These are phyloP conservation scores for Paraplagusia blochii DNA, from an alignment of 2,113 vertebrate genomes.

Conservation along the genomic window DNA sequence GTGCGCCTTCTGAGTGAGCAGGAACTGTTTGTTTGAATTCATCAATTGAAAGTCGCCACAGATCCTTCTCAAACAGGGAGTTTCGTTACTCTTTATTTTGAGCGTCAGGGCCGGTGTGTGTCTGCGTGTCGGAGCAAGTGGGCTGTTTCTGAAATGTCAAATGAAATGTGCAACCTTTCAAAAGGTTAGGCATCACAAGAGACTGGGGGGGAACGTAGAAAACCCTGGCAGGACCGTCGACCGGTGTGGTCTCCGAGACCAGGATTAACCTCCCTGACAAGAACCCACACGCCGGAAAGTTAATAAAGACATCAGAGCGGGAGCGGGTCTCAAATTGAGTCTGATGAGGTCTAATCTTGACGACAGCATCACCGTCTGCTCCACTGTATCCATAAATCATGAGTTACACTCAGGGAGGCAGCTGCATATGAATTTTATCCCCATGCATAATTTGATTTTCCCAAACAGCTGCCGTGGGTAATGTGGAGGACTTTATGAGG, in stretches of 20 bases:
- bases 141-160: slow-evolving; percentile 64
- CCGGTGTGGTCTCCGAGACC: slow-evolving; percentile 4
- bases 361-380: slow-evolving; percentile 49
- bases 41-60: too few relatives aligned
- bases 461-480: slow-evolving; percentile 54
- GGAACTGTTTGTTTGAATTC: too few relatives aligned
- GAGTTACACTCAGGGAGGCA: slow-evolving; percentile 35
- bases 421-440: slow-evolving; percentile 47
- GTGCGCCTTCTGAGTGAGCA: too few relatives aligned
- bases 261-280: slow-evolving; percentile 29
- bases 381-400: slow-evolving; percentile 56
- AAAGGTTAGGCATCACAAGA: slow-evolving; percentile 64
- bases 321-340: slow-evolving; percentile 29
- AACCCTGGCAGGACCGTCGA: slow-evolving; percentile 19
- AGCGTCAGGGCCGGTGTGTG: slow-evolving; percentile 3
- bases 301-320: slow-evolving; percentile 42
- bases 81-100: slow-evolving; percentile 2
- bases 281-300: slow-evolving; percentile 3
- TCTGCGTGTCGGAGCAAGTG: slow-evolving; percentile 30
- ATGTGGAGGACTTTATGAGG: slow-evolving; percentile 35
- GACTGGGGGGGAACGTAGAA: slow-evolving; percentile 30
- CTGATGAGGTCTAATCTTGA: slow-evolving; percentile 41
- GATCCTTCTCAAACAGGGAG: not conserved
- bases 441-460: slow-evolving; percentile 53
- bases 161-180: slow-evolving; percentile 57